Base-by-base conservation (phyloP, 2,797 vertebrate genomes). In the Tachyglossus aculeatus region DNA sequence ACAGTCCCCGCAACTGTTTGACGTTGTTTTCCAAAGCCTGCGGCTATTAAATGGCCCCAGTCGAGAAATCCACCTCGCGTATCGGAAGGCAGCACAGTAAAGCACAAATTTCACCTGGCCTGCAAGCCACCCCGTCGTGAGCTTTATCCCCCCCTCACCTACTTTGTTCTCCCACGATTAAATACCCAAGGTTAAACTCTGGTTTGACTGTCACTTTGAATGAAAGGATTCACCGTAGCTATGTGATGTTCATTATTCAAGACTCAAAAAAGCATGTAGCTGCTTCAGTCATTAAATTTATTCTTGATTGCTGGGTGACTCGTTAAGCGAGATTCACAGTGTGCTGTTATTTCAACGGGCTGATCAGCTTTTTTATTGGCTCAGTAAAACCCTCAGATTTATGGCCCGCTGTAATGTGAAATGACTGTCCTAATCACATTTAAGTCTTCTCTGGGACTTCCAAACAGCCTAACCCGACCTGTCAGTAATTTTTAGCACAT, bases 361-460 rank as follows among this genome's bases (percentile, higher is more conserved):
- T 61, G 48, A 56, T 29, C 18, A 62, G 33, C 67, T 56, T 72
- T 38, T 18, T 29, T 67, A 44, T 71, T 66, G 70, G 37, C 13
- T 75, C 31, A 64, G 27, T 47, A 36, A 55, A 71, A 32, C 60
- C 44, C 74, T 77, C 38, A 77, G 40, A 62, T 33, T 81, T 69
- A 71, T 9, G 38, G 65, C 37, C 15, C 61, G 57, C 37, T 77
- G 53, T 56, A 68, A 74, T 18, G 8, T 34, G 50, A 57, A 77
- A 72, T 67, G 21, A 64, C 65, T 64, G 21, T 25, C 56, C 31
- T 69, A 47, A 16, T 71, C 19, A 25, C 11, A 80, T 70, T 74
- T 69, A 66, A 81, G 74, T 79, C 51, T 72, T 74, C 10, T 56
- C 2, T 70, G 27, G 38, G 48, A 71, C 54, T 54, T 21, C 79